These are phyloP conservation scores for Tenthredo amoena DNA, from an alignment of 2,888 invertebrate genomes.

Conservation along the genomic window DNA sequence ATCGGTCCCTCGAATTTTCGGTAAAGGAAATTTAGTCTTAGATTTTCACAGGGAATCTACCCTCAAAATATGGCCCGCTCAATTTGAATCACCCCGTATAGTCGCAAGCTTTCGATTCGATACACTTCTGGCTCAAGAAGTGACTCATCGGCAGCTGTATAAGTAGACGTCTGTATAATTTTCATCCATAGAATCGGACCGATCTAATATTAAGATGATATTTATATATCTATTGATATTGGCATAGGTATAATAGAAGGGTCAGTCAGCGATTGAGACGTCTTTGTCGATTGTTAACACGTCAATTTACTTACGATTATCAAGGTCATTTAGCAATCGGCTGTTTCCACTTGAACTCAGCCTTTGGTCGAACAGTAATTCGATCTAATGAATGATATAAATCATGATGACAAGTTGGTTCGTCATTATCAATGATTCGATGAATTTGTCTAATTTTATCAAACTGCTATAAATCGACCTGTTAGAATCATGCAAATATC, in stretches of 20 bases:
- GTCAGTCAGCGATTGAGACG: slow-evolving; percentile 1
- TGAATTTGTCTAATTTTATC: not conserved
- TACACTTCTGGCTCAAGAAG: not conserved
- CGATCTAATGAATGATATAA: not conserved
- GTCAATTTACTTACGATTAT: slow-evolving; percentile 26
- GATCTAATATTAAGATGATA: not conserved
- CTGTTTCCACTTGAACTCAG: not conserved
- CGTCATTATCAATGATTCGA: not conserved
- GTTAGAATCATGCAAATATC: not conserved
- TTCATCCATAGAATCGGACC: not conserved
- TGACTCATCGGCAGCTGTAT: not conserved
- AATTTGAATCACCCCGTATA: too few relatives aligned
- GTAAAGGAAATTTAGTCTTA: too few relatives aligned
- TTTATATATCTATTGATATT: not conserved
- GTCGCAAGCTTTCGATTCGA: too few relatives aligned
- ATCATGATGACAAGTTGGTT: not conserved
- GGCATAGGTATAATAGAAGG: slow-evolving; percentile 1
- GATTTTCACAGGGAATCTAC: too few relatives aligned
- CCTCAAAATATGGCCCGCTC: too few relatives aligned
- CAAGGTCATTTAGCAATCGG: not conserved
- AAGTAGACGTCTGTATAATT: not conserved
- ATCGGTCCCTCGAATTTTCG: too few relatives aligned
- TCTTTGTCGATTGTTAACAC: slow-evolving; percentile 1
- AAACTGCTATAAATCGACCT: not conserved
- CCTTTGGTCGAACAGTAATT: not conserved